These are phyloP conservation scores for Balearica regulorum DNA, from an alignment of 2,797 vertebrate species.

Conservation along the genomic window DNA sequence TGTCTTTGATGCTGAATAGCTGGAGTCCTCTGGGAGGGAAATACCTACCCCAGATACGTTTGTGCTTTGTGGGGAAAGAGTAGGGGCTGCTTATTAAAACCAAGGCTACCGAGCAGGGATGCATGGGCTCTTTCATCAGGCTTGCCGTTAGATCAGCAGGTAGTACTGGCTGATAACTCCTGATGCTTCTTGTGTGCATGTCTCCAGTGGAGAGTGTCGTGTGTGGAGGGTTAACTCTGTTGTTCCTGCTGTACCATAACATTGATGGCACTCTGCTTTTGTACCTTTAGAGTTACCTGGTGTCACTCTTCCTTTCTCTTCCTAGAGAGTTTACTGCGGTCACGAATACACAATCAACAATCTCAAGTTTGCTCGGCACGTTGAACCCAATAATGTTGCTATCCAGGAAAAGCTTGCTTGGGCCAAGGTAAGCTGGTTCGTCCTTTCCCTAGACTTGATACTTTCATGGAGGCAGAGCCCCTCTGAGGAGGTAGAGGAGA, in stretches of 20 bases:
- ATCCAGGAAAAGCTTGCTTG: constrained; percentile 88
- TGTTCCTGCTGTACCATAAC: neutral
- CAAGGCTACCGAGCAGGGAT: neutral
- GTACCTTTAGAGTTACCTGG: neutral
- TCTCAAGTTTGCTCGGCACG: constrained; percentile 94
- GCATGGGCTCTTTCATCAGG: neutral
- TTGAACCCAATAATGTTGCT: constrained; percentile 85
- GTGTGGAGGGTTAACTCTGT: neutral
- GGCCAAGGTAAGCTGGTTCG: constrained; percentile 85
- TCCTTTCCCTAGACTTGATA: neutral
- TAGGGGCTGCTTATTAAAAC: neutral
- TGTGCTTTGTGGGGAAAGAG: neutral
- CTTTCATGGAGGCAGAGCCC: neutral
- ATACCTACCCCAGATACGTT: neutral
- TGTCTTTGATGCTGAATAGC: neutral
- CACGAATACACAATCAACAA: constrained; percentile 98
- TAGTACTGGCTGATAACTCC: neutral
- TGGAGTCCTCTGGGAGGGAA: neutral
- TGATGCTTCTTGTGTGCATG: neutral
- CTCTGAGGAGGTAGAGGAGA: neutral
- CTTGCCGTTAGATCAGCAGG: neutral
- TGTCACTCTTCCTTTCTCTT: neutral
- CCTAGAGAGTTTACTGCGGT: constrained; percentile 92
- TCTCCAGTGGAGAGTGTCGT: neutral
- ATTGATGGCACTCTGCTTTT: neutral